Percentiles rank a stretch among this genome's conserved stretches.
These are phyloP conservation scores for Adelges cooleyi DNA, from an alignment of 1,140 invertebrate species.

Conservation along the genomic window DNA sequence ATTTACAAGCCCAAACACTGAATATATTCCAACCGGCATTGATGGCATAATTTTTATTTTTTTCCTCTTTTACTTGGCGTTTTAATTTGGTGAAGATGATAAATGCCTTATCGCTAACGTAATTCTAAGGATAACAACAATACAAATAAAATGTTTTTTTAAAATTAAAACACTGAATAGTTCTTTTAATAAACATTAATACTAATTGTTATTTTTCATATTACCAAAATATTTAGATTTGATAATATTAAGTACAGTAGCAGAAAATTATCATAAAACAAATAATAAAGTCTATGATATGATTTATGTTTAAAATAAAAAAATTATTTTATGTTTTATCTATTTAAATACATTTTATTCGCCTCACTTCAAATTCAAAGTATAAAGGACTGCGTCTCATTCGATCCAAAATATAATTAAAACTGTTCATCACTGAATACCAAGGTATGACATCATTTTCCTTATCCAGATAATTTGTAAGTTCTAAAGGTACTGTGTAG, in stretches of 20 bases:
- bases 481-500: conserved; percentile 49
- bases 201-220: too few relatives aligned
- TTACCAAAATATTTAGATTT: too few relatives aligned
- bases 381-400: neutral
- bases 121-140: neutral
- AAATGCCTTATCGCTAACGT: neutral
- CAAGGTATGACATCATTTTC: conserved; percentile 48
- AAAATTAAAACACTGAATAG: too few relatives aligned
- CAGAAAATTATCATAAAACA: too few relatives aligned
- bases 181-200: neutral
- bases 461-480: conserved; percentile 50
- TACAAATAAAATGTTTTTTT: too few relatives aligned
- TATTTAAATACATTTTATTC: too few relatives aligned
- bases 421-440: conserved; percentile 38
- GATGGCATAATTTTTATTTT: neutral
- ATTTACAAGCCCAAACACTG: neutral
- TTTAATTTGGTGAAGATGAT: conserved; percentile 1
- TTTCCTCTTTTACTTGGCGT: neutral
- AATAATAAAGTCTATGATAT: too few relatives aligned
- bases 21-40: neutral
- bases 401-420: neutral
- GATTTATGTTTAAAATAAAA: too few relatives aligned
- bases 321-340: too few relatives aligned
- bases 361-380: too few relatives aligned
- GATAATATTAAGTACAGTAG: too few relatives aligned